Percentiles rank a stretch among this genome's conserved stretches.
These are phyloP conservation scores for Acanthopleura granulata DNA, from an alignment of 2,888 invertebrate species.

Conservation along the genomic window DNA sequence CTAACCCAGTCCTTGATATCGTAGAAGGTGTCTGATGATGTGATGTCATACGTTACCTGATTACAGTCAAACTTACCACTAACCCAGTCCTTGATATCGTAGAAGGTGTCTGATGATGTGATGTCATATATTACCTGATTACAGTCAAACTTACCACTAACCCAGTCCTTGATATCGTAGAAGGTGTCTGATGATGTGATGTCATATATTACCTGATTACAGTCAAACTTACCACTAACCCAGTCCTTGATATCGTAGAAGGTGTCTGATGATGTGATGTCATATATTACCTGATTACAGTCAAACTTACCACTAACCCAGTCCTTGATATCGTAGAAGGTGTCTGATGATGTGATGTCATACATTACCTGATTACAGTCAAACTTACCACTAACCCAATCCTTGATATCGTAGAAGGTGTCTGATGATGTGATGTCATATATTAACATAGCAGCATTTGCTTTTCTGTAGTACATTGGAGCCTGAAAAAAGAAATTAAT, in stretches of 20 bases:
- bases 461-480: slow-evolving; percentile 94
- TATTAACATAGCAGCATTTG: slow-evolving; percentile 88
- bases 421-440: slow-evolving; percentile 85
- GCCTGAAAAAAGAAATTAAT: slow-evolving; percentile 72
- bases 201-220: not conserved
- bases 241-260: slow-evolving; percentile 87
- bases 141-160: slow-evolving; percentile 61
- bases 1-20: slow-evolving; percentile 76
- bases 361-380: slow-evolving; percentile 69
- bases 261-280: not conserved
- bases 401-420: slow-evolving; percentile 84
- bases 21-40: slow-evolving; percentile 80
- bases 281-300: not conserved
- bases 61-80: slow-evolving; percentile 61
- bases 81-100: no score
- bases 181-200: no score
- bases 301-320: slow-evolving; percentile 80
- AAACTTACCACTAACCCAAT: slow-evolving; percentile 82
- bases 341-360: slow-evolving; percentile 83
- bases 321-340: slow-evolving; percentile 84
- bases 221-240: slow-evolving; percentile 77
- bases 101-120: slow-evolving; percentile 77
- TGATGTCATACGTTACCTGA: slow-evolving; percentile 87
- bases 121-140: slow-evolving; percentile 91
- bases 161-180: no score